Evolutionary conservation across 2,888 invertebrate species (phyloP), one percentile per base, ranked within the genome.

Genomic region (Aspidiotus destructor): DNA sequence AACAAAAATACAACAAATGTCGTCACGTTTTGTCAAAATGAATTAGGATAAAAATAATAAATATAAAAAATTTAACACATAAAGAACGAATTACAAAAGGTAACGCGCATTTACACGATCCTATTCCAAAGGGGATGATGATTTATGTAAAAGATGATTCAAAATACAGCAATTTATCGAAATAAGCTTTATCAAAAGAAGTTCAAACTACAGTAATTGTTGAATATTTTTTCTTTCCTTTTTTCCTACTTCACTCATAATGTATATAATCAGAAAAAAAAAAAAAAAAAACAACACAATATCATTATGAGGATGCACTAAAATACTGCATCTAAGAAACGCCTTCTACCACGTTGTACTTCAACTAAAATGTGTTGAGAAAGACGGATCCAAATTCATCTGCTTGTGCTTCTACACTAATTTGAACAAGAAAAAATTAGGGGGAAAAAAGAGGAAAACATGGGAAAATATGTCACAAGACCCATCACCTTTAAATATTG

Each of bases 81-180:
- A 11, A 28, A 41, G 63, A 63, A 63, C 63, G 63, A 63, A 63
- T 63, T 63, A 53, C 63, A 48, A 48, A 28, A 44, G 58, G 48
- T 44, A 65, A 65, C 65, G 65, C 57, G 65, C 65, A 44, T 65
- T 65, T 65, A 65, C 65, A 65, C 57, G 65, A 65, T 65, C 65
- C 57, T 54, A 41, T 63, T 28, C 28, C 28, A 28, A 28, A 28
- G 28, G 48, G 62, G 17, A 62, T 28, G 28, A 28, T 28, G 28
- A 28, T 28, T n/a, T 28, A 28, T 28, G 28, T 28, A 28, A 28
- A n/a, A 28, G 28, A 28, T 28, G 5, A 28, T 28, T 28, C 28
- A 28, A 28, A 28, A 3, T 28, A 15, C 57, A 17, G 28, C 57
- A 28, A 17, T 16, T 15, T 28, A 15, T 15, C 5, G 28, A 7